Conservation (phyloP, 2,888 invertebrate genomes). For the Parnassius smintheus region DNA sequence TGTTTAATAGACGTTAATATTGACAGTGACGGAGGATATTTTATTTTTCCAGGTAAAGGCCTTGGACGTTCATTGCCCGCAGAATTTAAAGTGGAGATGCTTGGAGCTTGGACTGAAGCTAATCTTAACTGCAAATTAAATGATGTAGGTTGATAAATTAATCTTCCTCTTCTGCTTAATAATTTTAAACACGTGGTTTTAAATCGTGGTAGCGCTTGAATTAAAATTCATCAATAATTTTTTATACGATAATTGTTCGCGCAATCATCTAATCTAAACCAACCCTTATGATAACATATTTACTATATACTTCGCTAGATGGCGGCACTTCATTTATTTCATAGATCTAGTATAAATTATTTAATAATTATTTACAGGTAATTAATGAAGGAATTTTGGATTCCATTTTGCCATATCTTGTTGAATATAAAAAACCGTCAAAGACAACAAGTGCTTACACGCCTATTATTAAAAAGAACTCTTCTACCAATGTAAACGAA, state of each 20-base stretch:
- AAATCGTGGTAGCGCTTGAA: too few relatives aligned
- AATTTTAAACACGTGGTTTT: too few relatives aligned
- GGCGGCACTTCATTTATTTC: constrained; percentile 40
- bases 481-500: constrained; percentile 54
- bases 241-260: neutral
- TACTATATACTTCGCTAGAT: constrained; percentile 44
- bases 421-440: constrained; percentile 76
- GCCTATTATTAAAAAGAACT: constrained; percentile 78
- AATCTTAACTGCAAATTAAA: constrained; percentile 76
- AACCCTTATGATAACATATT: too few relatives aligned
- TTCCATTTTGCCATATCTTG: constrained; percentile 89
- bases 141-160: constrained; percentile 54
- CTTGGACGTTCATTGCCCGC: constrained; percentile 51
- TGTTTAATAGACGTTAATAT: too few relatives aligned
- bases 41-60: constrained; percentile 45
- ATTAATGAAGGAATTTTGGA: constrained; percentile 91
- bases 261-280: too few relatives aligned
- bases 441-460: constrained; percentile 78
- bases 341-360: constrained; percentile 25
- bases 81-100: constrained; percentile 70
- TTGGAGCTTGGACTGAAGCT: constrained; percentile 74
- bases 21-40: neutral
- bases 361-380: constrained; percentile 77
- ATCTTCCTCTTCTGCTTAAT: neutral
- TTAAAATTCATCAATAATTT: neutral